Evolutionary conservation across 2,797 vertebrate genomes (phyloP), one percentile per base, ranked within the genome.

Genomic region (Somateria mollissima): DNA sequence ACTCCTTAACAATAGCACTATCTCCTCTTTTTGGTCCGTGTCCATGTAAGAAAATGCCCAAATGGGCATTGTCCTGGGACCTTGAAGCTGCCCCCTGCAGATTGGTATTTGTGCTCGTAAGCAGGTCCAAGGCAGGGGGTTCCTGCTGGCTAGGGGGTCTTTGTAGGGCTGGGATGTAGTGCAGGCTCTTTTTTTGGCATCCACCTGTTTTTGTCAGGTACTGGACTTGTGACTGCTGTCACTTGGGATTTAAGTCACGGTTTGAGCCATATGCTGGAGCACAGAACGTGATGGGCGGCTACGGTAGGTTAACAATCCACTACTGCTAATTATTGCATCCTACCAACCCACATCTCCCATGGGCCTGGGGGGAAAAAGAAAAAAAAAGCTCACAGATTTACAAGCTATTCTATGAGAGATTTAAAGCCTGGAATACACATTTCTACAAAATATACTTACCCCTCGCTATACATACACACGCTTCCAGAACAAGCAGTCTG

Each of bases 251-350:
- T 53, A 30, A 58, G 66, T 58, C 73, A 37, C 3, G 5, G 27
- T 80, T 49, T 70, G 41, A 73, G 7, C 36, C 27, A 9, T 30
- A 27, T 25, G 27, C 60, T 75, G 79, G 43, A 74, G 53, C 18
- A n/a, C 21, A 61, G 54, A 73, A 49, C 58, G 75, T 4, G 11
- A 24, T 77, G 84, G 61, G 36, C 0, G 2, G n/a, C 0, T 1
- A 13, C 2, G 61, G 51, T 11, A 67, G 32, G 17, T 28, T 39
- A 64, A 32, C 0, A 2, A 92, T 89, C 75, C 45, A 24, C 51
- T 71, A 27, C 36, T 11, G 41, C 32, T 20, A 19, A 18, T 87
- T 83, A 67, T 25, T 21, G 56, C 61, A 49, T 22, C 36, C 9
- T 13, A 77, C 8, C 21, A 62, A 36, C 34, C 53, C 60, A 27